These are phyloP conservation scores for Chaetodon auriga DNA, from an alignment of 2,113 vertebrate species.

Conservation along the genomic window DNA sequence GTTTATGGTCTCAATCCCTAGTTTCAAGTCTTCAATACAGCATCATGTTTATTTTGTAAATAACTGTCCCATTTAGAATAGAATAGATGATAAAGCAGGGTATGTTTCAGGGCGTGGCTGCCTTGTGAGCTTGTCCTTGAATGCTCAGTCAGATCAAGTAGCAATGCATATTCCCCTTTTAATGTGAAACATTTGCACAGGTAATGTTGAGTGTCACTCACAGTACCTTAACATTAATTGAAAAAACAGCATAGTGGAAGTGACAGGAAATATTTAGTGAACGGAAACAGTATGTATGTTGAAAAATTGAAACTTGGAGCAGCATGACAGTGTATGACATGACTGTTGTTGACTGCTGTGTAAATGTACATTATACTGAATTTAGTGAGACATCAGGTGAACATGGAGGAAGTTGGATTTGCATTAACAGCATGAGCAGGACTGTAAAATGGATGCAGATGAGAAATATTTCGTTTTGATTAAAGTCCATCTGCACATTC, in stretches of 20 bases:
- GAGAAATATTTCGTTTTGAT: not conserved
- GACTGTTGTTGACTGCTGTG: no score
- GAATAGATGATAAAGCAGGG: no score
- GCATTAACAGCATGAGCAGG: not conserved
- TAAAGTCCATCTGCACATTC: not conserved
- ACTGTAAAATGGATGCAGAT: not conserved
- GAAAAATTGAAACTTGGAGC: no score
- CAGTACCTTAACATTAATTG: not conserved
- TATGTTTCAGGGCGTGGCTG: no score
- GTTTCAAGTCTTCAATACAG: no score
- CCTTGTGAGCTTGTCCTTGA: no score
- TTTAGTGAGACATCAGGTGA: not conserved
- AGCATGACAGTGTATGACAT: no score
- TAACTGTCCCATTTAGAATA: no score
- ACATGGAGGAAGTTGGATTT: not conserved
- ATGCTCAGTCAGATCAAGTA: no score
- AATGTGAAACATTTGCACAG: not conserved
- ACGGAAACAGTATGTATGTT: not conserved
- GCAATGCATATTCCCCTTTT: not conserved
- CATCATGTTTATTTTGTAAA: no score
- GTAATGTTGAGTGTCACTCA: no score
- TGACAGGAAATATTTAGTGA: not conserved
- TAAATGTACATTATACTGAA: not conserved
- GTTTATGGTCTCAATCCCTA: no score
- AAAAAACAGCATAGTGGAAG: not conserved